A percentile compares a stretch with the other conserved stretches of the same genome.
These are phyloP conservation scores for Megathymus violae DNA, from an alignment of 1,140 invertebrate genomes.

Conservation along the genomic window DNA sequence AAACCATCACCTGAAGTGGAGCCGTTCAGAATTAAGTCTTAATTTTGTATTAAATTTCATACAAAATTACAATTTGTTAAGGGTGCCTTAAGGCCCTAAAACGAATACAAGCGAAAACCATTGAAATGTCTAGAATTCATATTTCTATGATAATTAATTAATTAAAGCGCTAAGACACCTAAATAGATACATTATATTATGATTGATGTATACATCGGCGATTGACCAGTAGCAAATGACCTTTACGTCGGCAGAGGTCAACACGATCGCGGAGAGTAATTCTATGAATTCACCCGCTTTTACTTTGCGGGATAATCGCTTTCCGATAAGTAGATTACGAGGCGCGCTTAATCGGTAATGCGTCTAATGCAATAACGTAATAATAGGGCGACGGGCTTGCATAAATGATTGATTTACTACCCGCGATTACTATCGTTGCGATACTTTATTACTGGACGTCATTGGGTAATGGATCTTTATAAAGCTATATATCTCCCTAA, in stretches of 20 bases:
- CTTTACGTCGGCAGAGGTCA: constrained; percentile 7
- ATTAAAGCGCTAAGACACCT: background rate
- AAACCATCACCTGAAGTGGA: too few relatives aligned
- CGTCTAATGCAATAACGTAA: constrained; percentile 42
- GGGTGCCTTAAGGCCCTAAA: too few relatives aligned
- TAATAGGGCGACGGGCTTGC: constrained; percentile 37
- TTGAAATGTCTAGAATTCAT: too few relatives aligned
- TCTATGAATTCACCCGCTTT: constrained; percentile 29
- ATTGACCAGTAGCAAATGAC: constrained; percentile 8
- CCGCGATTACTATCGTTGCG: constrained; percentile 30
- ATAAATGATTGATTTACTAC: constrained; percentile 48
- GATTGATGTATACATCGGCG: background rate
- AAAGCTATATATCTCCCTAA: constrained; percentile 31
- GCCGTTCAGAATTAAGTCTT: too few relatives aligned
- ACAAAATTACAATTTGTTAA: too few relatives aligned
- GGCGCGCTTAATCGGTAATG: constrained; percentile 43
- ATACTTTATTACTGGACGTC: constrained; percentile 32
- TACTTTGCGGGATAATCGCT: constrained; percentile 31
- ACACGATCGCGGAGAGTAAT: constrained; percentile 13
- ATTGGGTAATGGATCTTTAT: constrained; percentile 35
- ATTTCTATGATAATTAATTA: too few relatives aligned
- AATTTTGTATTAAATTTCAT: too few relatives aligned
- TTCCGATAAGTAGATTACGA: constrained; percentile 35
- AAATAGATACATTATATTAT: background rate
- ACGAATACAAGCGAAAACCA: too few relatives aligned